These are phyloP conservation scores for Drosophila pseudoobscura DNA, from an alignment of 1,140 invertebrate species.

Conservation along the genomic window DNA sequence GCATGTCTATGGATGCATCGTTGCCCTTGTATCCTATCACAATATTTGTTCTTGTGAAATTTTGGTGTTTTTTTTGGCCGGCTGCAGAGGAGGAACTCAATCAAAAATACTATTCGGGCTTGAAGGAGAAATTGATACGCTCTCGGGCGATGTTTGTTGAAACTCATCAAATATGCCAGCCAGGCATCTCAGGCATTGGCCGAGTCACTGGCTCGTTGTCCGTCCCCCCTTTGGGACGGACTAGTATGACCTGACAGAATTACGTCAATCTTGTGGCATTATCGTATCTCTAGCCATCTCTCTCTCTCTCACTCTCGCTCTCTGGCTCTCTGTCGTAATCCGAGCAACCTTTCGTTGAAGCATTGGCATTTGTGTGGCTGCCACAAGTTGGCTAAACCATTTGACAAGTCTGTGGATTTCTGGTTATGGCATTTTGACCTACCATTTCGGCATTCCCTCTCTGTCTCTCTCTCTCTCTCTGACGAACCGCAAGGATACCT, in stretches of 20 bases:
- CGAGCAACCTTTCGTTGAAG: conserved; percentile 2
- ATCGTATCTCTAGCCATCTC: conserved; percentile 8
- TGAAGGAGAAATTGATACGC: neutral
- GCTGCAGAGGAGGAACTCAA: conserved; percentile 27
- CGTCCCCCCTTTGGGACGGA: neutral
- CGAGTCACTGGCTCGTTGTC: neutral
- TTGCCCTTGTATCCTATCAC: conserved; percentile 36
- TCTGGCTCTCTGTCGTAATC: too few relatives aligned
- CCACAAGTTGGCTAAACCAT: conserved; percentile 15
- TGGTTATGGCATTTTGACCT: too few relatives aligned
- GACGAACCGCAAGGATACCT: neutral
- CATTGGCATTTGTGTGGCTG: conserved; percentile 1
- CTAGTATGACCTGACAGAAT: conserved; percentile 33
- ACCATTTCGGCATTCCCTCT: neutral
- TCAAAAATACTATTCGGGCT: conserved; percentile 20
- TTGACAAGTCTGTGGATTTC: conserved; percentile 15
- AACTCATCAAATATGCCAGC: conserved; percentile 21
- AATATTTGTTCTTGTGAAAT: conserved; percentile 41
- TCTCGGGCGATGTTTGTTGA: conserved; percentile 27
- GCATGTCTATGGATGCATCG: conserved; percentile 2
- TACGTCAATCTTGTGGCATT: conserved; percentile 48
- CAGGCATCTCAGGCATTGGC: too few relatives aligned
- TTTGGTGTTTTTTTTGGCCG: neutral
- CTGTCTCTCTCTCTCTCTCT: too few relatives aligned
- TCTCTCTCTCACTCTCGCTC: too few relatives aligned